Evolutionary conservation across 1,140 invertebrate species (phyloP).

Genomic region (Drosophila tristis): DNA sequence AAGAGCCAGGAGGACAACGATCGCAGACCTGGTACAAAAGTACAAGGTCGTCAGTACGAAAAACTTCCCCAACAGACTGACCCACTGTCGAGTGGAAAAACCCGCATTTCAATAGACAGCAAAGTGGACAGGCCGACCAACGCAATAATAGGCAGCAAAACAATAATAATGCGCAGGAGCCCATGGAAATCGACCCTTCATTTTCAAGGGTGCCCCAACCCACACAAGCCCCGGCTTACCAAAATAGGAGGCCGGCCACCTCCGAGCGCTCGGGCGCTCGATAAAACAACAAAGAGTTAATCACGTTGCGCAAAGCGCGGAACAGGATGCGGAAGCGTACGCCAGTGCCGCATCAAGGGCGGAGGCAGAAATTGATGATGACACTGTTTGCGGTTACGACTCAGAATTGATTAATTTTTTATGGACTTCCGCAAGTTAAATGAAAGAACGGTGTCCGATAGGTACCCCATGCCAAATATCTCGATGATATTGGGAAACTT

Average conservation of each 20-base stretch:
- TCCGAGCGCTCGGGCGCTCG: conserved; percentile 2
- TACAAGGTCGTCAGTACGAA: conserved; percentile 17
- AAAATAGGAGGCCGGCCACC: conserved; percentile 5
- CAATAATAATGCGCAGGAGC: conserved; percentile 5
- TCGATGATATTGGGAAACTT: too few relatives aligned
- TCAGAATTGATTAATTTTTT: conserved; percentile 22
- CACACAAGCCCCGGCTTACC: conserved; percentile 6
- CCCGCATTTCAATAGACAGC: conserved; percentile 18
- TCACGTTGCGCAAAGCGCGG: conserved; percentile 6
- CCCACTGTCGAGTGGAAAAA: conserved; percentile 18
- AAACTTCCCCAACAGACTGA: conserved; percentile 1
- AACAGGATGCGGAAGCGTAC: conserved; percentile 5
- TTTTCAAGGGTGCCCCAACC: conserved; percentile 14
- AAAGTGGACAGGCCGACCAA: not conserved
- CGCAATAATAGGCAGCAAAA: too few relatives aligned
- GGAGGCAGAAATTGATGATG: conserved; percentile 10
- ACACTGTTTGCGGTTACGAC: conserved; percentile 3
- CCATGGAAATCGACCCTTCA: conserved; percentile 25
- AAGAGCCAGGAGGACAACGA: too few relatives aligned
- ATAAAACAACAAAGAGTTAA: conserved; percentile 16
- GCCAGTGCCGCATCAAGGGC: conserved; percentile 4
- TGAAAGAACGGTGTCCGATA: too few relatives aligned
- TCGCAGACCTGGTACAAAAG: conserved; percentile 5
- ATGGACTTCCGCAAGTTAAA: conserved; percentile 9
- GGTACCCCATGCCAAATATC: not conserved